A percentile compares a stretch with the other conserved stretches of the same genome.
phyloP scores from a whole-genome alignment of 2,113 vertebrate genomes.

The Pomatostomus ruficeps region DNA sequence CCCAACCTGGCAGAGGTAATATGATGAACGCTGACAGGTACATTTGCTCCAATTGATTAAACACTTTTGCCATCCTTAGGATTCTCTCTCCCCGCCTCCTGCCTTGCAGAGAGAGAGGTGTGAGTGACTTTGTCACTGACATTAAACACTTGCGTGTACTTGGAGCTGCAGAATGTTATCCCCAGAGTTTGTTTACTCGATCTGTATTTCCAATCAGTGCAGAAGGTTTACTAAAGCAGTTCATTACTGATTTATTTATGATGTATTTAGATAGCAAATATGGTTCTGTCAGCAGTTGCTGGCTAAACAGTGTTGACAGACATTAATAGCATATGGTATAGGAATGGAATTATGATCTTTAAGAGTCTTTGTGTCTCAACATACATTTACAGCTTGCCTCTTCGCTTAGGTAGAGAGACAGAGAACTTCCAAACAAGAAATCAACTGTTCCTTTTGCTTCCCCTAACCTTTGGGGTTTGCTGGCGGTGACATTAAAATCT shows the following conservation, averaged over 20 bases:
- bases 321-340: constrained; percentile 84
- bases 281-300: constrained; percentile 80
- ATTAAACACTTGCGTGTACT: constrained; percentile 75
- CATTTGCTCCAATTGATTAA: constrained; percentile 62
- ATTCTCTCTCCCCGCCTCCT: constrained; percentile 40
- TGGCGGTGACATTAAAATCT: constrained; percentile 71
- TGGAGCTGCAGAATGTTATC: constrained; percentile 66
- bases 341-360: constrained; percentile 77
- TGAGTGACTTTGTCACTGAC: constrained; percentile 78
- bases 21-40: constrained; percentile 59
- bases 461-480: constrained; percentile 70
- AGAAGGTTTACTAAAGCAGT: constrained; percentile 79
- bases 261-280: constrained; percentile 86
- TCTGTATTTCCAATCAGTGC: constrained; percentile 80
- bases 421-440: constrained; percentile 27
- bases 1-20: background rate
- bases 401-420: constrained; percentile 57
- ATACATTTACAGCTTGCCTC: constrained; percentile 48
- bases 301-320: constrained; percentile 84
- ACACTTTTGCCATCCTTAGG: constrained; percentile 54
- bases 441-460: constrained; percentile 37
- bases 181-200: constrained; percentile 75
- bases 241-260: constrained; percentile 87
- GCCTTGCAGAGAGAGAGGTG: constrained; percentile 62
- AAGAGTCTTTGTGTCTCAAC: constrained; percentile 64